phyloP scores from a whole-genome alignment of 2,113 vertebrate genomes.

The Ahaetulla prasina region DNA sequence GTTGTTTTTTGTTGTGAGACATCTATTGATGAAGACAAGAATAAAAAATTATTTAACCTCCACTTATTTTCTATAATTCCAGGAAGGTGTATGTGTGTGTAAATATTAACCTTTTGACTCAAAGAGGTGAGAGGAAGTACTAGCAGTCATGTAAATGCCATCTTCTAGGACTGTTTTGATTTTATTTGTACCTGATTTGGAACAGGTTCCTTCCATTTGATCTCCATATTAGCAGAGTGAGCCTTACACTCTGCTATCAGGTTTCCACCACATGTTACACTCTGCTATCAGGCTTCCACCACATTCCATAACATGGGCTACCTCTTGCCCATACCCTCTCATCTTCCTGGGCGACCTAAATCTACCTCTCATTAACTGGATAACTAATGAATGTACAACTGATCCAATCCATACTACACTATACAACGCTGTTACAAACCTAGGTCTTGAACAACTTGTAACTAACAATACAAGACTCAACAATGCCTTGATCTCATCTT shows the following conservation, averaged over 20 bases:
- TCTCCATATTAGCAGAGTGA: slow-evolving; percentile 39
- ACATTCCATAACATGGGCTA: no score
- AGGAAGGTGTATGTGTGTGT: not conserved
- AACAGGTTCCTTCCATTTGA: slow-evolving; percentile 31
- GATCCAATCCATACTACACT: no score
- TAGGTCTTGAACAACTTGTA: no score
- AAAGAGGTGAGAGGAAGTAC: not conserved
- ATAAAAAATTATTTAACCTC: slow-evolving; percentile 15
- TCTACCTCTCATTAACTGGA: no score
- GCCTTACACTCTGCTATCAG: slow-evolving; percentile 32
- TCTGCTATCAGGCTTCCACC: no score
- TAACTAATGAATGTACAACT: no score
- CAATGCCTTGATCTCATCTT: no score
- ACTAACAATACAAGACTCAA: no score
- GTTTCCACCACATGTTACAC: slow-evolving; percentile 48
- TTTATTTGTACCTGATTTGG: slow-evolving; percentile 41
- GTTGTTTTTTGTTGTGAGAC: slow-evolving; percentile 9
- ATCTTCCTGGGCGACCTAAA: no score
- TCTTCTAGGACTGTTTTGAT: not conserved
- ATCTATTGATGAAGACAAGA: slow-evolving; percentile 37
- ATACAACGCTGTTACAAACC: no score
- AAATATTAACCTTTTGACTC: slow-evolving; percentile 28
- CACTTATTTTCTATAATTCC: slow-evolving; percentile 36
- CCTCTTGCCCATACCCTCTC: no score
- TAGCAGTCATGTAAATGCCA: not conserved